phyloP scores from a whole-genome alignment of 2,797 vertebrate genomes.

The Hyperoplus lanceolatus region DNA sequence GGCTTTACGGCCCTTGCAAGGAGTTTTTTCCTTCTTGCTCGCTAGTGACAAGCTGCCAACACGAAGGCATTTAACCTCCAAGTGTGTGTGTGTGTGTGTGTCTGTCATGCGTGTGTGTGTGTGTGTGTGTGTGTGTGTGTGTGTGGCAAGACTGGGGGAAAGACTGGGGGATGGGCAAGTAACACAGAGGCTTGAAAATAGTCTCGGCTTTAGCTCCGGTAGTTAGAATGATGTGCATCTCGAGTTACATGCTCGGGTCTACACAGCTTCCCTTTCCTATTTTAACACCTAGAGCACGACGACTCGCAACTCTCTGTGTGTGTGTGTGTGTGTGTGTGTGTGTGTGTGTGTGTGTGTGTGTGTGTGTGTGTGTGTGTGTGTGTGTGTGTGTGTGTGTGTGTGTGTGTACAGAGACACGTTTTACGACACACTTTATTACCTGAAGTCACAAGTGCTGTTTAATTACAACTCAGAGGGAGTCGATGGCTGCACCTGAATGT shows the following conservation, averaged over 20 bases:
- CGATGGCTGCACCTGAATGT: constrained; percentile 67
- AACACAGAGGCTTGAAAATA: constrained; percentile 61
- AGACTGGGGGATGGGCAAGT: constrained; percentile 52
- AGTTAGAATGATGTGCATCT: constrained; percentile 63
- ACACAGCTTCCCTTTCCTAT: constrained; percentile 53
- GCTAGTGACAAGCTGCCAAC: constrained; percentile 66
- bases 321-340: no score
- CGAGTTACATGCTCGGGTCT: constrained; percentile 69
- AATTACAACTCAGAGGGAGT: constrained; percentile 68
- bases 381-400: not conserved
- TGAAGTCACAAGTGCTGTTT: constrained; percentile 74
- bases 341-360: no score
- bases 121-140: not conserved
- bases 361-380: no score
- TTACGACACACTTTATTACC: constrained; percentile 71
- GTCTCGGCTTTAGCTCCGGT: constrained; percentile 34
- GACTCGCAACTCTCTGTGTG: no score
- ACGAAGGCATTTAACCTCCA: constrained; percentile 68
- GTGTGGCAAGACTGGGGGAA: constrained; percentile 9
- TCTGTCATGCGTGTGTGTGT: no score
- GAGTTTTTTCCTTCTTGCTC: constrained; percentile 64
- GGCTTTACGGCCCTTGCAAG: constrained; percentile 44
- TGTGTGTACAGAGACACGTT: constrained; percentile 54
- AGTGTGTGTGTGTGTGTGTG: not conserved
- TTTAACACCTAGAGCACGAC: constrained; percentile 59